phyloP scores from a whole-genome alignment of 2,888 invertebrate genomes.

The Eupithecia dodoneata region DNA sequence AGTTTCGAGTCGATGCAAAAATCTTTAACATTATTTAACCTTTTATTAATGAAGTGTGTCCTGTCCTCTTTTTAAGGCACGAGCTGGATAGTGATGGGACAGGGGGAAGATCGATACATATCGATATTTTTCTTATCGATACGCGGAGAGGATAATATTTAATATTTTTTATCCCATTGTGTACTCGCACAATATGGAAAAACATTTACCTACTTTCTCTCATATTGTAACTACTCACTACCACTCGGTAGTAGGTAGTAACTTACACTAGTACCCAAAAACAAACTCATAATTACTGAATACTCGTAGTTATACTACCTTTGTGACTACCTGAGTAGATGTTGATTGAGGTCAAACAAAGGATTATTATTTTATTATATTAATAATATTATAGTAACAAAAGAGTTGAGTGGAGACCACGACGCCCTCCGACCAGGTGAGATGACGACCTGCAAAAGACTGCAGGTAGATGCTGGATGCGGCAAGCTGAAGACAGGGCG shows the following conservation, averaged over 20 bases:
- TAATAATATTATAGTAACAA: no score
- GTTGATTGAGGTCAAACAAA: background rate
- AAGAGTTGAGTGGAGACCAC: no score
- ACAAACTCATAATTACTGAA: background rate
- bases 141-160: background rate
- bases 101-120: constrained; percentile 19
- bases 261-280: background rate
- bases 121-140: constrained; percentile 18
- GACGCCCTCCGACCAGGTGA: no score
- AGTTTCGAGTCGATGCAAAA: constrained; percentile 53
- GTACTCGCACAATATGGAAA: no score
- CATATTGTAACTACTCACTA: no score
- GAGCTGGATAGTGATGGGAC: constrained; percentile 64
- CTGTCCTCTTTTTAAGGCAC: constrained; percentile 75
- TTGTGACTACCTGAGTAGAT: background rate
- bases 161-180: background rate
- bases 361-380: background rate
- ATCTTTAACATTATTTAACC: constrained; percentile 74
- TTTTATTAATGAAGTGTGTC: constrained; percentile 78
- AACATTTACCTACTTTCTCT: no score
- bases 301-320: background rate
- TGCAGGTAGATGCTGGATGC: no score
- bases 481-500: no score
- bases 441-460: no score
- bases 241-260: background rate